Base-by-base conservation (phyloP, 1,140 invertebrate species). In the Melipona quadrifasciata region DNA sequence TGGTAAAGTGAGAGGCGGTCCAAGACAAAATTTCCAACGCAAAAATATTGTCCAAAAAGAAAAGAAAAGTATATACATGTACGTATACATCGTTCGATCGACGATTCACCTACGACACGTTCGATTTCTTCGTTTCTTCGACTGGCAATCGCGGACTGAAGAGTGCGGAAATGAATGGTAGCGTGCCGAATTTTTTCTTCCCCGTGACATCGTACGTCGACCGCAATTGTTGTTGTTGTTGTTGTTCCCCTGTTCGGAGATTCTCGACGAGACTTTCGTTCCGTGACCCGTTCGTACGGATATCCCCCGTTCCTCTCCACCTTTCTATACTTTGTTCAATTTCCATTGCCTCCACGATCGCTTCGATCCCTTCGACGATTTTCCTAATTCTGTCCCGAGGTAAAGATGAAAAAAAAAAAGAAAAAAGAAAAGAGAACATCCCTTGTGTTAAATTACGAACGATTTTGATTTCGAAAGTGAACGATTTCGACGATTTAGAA, bases 81-180 rank as follows among this genome's bases (percentile, higher is more conserved):
- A 47, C 8, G 8, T 47, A 47, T 47, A 72, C 0, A 3, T 87
- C 84, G 83, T 82, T 87, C 80, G 27, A 53, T 65, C 57, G 17
- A 31, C 3, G 70, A 86, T 84, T 88, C 64, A 73, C 57, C 75
- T 85, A 83, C 51, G 72, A 88, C 58, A 73, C 57, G 76, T 89
- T 89, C 80, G 77, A 89, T 84, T 84, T 84, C 77, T 86, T 89
- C 87, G 77, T 86, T 89, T 89, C 80, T 86, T 89, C 85, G 77
- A 89, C 65, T 80, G 80, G 79, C 74, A 88, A 86, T 89, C 87
- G 85, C 70, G 85, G 74, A 89, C 53, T 67, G 53, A 84, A 88
- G 65, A 74, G 76, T 81, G 81, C 87, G 81, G 58, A 89, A 89
- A 67, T 61, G 53, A 79, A 86, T 89, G 65, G 65, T 89, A 89